These are phyloP conservation scores for Lasioglossum baleicum DNA, from an alignment of 1,140 invertebrate genomes.

Conservation along the genomic window DNA sequence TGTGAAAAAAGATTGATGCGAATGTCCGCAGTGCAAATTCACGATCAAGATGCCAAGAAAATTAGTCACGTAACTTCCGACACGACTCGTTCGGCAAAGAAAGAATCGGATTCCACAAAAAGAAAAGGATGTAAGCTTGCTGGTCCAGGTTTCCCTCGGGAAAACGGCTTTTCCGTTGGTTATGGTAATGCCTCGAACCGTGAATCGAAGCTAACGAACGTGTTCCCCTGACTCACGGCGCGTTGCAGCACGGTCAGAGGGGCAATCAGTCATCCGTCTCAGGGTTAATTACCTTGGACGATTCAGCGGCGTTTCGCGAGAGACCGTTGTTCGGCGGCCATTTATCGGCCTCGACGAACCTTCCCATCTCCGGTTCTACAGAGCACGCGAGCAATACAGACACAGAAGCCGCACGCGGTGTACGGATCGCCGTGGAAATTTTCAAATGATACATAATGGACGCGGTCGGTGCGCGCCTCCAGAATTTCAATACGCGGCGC, in stretches of 20 bases:
- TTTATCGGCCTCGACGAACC: slow-evolving; percentile 8
- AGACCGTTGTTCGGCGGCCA: background rate
- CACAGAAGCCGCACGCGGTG: background rate
- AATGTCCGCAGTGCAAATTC: too few species aligned
- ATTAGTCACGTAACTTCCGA: too few species aligned
- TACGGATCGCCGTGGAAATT: slow-evolving; percentile 35
- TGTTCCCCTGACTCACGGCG: background rate
- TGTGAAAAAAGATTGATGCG: too few species aligned
- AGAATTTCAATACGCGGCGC: slow-evolving; percentile 28
- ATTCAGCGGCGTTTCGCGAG: background rate
- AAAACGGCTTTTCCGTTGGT: background rate
- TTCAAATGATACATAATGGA: slow-evolving; percentile 40
- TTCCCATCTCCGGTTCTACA: background rate
- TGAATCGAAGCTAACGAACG: background rate
- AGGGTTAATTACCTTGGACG: slow-evolving; percentile 21
- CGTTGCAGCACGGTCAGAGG: background rate
- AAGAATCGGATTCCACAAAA: too few species aligned
- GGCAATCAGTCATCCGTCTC: slow-evolving; percentile 41
- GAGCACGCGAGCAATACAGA: too few species aligned
- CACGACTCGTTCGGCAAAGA: too few species aligned
- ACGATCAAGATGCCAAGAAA: too few species aligned
- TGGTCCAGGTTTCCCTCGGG: too few species aligned
- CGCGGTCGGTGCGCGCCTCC: background rate
- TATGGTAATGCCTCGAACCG: background rate
- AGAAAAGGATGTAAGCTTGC: too few species aligned